Base-by-base conservation (phyloP, 2,797 vertebrate genomes). In the Sternarchorhynchus goeldii region DNA sequence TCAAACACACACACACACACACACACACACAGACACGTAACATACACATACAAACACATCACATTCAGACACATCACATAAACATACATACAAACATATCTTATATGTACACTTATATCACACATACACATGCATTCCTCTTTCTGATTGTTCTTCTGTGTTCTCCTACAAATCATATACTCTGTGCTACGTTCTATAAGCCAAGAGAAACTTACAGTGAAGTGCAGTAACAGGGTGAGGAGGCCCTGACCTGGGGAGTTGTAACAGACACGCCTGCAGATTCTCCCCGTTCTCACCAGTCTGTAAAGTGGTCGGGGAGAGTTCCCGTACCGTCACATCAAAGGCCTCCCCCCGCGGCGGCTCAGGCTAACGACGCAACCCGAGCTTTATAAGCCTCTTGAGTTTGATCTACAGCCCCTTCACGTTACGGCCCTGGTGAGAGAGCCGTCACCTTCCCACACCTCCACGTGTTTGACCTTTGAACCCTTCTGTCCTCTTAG, bases 401-500 rank as follows among this genome's bases (percentile, higher is more conserved):
- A 32, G 31, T 62, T 69, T 82, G 72, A 79, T 75, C 31, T 76
- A 81, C 29, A 6, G 64, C 78, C 50, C 32, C 63, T 76, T 16
- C 31, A 53, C 68, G 34, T 71, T 66, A n/a, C 31, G 39, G 39
- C 7, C 36, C 53, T 10, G 29, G 62, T 21, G 74, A 10, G 73
- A 67, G 73, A 66, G 78, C 60, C 73, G 77, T 56, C 75, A 78
- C 72, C 60, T 80, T 85, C 71, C 57, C 77, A 66, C 67, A 82
- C 62, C 68, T 21, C 64, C 76, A 45, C 6, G 45, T 20, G 55
- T 50, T 53, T 84, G 70, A 83, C 67, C 75, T 76, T 56, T 83
- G 74, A 84, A 65, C 68, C 67, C 63, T 29, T 75, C 53, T 85
- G 80, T 67, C 79, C 81, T 80, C 39, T 1, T 58, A 99, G 98